These are phyloP conservation scores for Sesamia inferens DNA, from an alignment of 2,888 invertebrate species.

Conservation along the genomic window DNA sequence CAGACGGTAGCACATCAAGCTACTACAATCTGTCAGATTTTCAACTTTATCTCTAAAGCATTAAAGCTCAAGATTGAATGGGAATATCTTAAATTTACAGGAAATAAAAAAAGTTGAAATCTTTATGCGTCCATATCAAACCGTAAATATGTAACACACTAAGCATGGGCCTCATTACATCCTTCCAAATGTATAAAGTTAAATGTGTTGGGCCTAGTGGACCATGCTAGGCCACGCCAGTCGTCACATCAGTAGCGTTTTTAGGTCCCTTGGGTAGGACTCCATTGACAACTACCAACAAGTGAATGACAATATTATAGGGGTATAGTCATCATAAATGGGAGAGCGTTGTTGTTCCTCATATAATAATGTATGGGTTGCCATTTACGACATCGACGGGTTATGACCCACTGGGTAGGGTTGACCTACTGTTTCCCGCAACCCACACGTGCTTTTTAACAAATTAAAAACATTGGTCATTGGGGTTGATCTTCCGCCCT, in stretches of 20 bases:
- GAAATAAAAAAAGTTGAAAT: neutral
- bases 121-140: neutral
- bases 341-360: neutral
- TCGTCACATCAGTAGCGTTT: neutral
- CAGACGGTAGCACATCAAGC: no score
- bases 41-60: no score
- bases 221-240: neutral
- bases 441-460: conserved; percentile 42
- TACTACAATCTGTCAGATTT: no score
- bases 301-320: neutral
- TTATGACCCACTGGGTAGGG: conserved; percentile 37
- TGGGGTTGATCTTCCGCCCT: conserved; percentile 1
- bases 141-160: neutral
- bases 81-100: neutral
- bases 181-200: neutral
- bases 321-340: neutral
- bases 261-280: neutral
- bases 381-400: conserved; percentile 15
- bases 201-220: neutral
- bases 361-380: neutral
- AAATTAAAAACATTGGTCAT: conserved; percentile 40
- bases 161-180: neutral
- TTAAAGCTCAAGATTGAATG: no score
- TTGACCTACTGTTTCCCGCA: conserved; percentile 39
- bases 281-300: neutral